phyloP scores from a whole-genome alignment of 2,113 vertebrate genomes.

The Thamnophis sirtalis region DNA sequence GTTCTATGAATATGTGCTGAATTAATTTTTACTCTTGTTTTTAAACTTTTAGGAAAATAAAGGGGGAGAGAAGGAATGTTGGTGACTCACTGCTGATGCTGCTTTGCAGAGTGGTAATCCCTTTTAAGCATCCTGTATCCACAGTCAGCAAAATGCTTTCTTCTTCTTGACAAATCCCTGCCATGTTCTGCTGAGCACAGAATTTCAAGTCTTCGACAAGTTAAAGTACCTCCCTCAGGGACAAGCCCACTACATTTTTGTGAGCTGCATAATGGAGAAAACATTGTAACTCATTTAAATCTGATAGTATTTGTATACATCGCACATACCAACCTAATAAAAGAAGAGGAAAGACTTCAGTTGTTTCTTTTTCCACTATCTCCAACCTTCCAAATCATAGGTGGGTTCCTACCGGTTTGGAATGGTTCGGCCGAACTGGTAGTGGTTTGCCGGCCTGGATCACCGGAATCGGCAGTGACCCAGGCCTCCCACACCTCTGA shows the following conservation, averaged over 20 bases:
- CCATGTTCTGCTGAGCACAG: slow-evolving; percentile 57
- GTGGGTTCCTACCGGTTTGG: too few species aligned
- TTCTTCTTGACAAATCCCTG: slow-evolving; percentile 57
- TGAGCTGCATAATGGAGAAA: not conserved
- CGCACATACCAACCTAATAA: accelerated
- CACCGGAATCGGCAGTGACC: too few species aligned
- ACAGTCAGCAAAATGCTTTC: slow-evolving; percentile 53
- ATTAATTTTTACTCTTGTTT: not conserved
- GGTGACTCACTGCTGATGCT: not conserved
- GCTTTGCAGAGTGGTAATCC: slow-evolving; percentile 46
- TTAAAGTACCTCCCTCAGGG: slow-evolving; percentile 53
- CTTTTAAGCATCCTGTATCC: slow-evolving; percentile 42
- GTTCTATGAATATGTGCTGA: not conserved
- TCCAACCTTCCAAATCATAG: not conserved
- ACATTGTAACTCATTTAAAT: slow-evolving; percentile 41
- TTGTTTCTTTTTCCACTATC: not conserved
- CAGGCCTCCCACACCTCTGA: too few species aligned
- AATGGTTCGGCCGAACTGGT: too few species aligned
- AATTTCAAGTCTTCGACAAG: slow-evolving; percentile 42
- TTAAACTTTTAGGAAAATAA: not conserved
- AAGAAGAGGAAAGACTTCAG: not conserved
- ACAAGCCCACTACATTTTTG: slow-evolving; percentile 53
- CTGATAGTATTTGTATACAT: slow-evolving; percentile 36
- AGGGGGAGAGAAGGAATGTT: not conserved
- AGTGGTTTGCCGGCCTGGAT: too few species aligned